phyloP scores from a whole-genome alignment of 2,113 vertebrate genomes.

The Aegithalos caudatus region DNA sequence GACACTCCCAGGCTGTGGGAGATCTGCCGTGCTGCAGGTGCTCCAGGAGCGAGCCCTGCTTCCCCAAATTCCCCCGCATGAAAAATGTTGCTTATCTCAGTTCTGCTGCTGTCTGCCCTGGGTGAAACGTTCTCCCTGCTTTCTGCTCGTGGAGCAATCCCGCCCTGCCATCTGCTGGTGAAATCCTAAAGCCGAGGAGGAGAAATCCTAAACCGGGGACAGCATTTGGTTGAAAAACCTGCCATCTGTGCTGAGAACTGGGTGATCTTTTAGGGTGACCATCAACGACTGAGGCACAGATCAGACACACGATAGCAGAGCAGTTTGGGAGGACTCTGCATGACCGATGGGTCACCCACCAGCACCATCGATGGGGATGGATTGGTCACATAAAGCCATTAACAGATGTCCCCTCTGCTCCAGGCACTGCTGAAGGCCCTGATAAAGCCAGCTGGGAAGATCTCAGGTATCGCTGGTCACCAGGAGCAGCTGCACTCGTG shows the following conservation, averaged over 20 bases:
- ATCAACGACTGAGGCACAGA: fast-evolving
- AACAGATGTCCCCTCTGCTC: background rate
- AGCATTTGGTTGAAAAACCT: background rate
- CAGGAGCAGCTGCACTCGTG: background rate
- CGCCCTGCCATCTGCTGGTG: constrained; percentile 66
- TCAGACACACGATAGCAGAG: no score
- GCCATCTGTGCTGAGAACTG: background rate
- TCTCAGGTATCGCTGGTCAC: background rate
- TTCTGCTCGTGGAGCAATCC: background rate
- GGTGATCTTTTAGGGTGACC: background rate
- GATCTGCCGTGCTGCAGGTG: background rate
- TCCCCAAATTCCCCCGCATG: background rate
- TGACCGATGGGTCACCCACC: background rate
- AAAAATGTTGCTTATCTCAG: background rate
- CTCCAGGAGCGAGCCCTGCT: background rate
- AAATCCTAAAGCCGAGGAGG: background rate
- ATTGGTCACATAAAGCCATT: background rate
- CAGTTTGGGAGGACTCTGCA: background rate
- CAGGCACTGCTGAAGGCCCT: background rate
- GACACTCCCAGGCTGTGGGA: background rate
- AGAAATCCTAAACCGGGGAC: background rate
- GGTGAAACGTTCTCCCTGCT: background rate
- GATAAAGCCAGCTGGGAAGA: background rate
- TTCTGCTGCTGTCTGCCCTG: background rate
- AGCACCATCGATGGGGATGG: fast-evolving